Conservation (phyloP, 2,888 invertebrate genomes). For the Cynaeus angustus region DNA sequence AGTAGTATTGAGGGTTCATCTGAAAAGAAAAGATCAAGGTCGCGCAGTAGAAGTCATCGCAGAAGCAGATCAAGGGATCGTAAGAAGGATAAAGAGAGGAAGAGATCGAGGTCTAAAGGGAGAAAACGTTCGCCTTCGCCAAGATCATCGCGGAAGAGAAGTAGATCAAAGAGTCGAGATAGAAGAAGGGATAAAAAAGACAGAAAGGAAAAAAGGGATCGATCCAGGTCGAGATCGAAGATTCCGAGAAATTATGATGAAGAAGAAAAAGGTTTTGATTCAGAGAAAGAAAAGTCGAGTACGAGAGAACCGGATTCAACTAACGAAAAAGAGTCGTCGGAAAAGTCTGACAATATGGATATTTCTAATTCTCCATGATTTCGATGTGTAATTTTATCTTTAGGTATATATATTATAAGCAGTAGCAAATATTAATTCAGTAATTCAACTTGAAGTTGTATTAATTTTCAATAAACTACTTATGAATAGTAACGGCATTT, state of each 20-base stretch:
- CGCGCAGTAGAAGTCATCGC: slow-evolving; percentile 76
- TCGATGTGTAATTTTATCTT: slow-evolving; percentile 8
- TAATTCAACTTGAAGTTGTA: no score
- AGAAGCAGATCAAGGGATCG: slow-evolving; percentile 76
- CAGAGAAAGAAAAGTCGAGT: slow-evolving; percentile 66
- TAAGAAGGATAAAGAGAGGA: slow-evolving; percentile 71
- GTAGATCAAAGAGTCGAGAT: slow-evolving; percentile 63
- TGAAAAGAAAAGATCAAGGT: slow-evolving; percentile 73
- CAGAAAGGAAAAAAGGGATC: slow-evolving; percentile 57
- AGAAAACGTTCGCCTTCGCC: slow-evolving; percentile 69
- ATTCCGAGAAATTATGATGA: slow-evolving; percentile 74
- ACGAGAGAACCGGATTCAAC: slow-evolving; percentile 60
- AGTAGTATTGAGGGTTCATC: slow-evolving; percentile 65
- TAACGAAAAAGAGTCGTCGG: slow-evolving; percentile 74
- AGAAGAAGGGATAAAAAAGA: slow-evolving; percentile 62
- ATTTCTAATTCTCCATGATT: slow-evolving; percentile 84
- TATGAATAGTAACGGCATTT: no score
- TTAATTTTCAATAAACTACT: slow-evolving; percentile 1
- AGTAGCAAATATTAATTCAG: no score
- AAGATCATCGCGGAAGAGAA: slow-evolving; percentile 67
- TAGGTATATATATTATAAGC: slow-evolving; percentile 12
- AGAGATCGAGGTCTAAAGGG: slow-evolving; percentile 72
- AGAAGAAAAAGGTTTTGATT: slow-evolving; percentile 73
- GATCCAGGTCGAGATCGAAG: slow-evolving; percentile 63
- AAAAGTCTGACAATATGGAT: slow-evolving; percentile 84